These are phyloP conservation scores for Ceratina japonica DNA, from an alignment of 1,140 invertebrate genomes.

Conservation along the genomic window DNA sequence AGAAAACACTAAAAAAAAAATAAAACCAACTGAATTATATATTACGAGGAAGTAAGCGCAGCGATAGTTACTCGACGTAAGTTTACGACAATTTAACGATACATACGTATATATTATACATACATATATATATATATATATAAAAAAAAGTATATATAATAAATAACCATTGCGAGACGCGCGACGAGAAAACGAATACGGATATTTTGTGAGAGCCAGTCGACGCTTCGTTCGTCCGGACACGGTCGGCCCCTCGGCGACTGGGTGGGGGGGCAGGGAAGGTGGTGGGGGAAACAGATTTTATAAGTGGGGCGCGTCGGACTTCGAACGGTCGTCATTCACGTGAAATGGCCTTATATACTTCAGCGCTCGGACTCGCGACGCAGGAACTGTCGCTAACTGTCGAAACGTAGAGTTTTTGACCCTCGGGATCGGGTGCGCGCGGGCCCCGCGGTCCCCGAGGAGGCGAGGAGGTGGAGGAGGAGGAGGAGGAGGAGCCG, in stretches of 20 bases:
- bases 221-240: background rate
- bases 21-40: slow-evolving; percentile 43
- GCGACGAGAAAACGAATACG: slow-evolving; percentile 65
- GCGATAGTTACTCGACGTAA: slow-evolving; percentile 70
- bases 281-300: slow-evolving; percentile 50
- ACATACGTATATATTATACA: slow-evolving; percentile 55
- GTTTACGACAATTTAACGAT: slow-evolving; percentile 60
- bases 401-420: slow-evolving; percentile 42
- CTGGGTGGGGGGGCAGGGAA: too few relatives aligned
- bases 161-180: background rate
- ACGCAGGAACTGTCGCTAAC: slow-evolving; percentile 39
- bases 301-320: slow-evolving; percentile 59
- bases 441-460: too few relatives aligned
- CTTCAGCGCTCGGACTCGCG: slow-evolving; percentile 47
- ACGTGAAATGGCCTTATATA: slow-evolving; percentile 59
- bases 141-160: slow-evolving; percentile 58
- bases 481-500: too few relatives aligned
- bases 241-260: slow-evolving; percentile 21
- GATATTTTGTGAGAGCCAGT: slow-evolving; percentile 68
- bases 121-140: slow-evolving; percentile 9
- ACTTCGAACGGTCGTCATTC: slow-evolving; percentile 52
- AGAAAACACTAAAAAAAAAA: background rate
- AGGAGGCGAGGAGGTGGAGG: too few relatives aligned
- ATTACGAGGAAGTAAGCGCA: slow-evolving; percentile 67
- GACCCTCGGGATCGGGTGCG: slow-evolving; percentile 36